Evolutionary conservation across 2,113 vertebrate species (phyloP).

Genomic region (Oreochromis spilurus): DNA sequence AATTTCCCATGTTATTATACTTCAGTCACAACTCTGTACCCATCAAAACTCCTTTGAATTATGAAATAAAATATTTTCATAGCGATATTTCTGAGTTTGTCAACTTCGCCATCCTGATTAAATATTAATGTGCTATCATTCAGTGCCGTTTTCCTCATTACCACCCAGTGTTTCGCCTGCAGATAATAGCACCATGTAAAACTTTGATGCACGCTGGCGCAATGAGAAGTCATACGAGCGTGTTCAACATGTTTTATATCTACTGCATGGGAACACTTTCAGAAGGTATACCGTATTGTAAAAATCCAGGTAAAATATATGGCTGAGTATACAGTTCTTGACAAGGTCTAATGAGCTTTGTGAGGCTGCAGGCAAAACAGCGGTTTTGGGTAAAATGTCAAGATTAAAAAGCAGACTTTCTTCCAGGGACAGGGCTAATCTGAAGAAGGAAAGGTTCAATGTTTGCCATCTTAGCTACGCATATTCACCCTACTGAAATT

Average conservation of each 20-base stretch:
- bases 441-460: neutral
- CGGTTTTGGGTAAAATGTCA: neutral
- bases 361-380: neutral
- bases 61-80: neutral
- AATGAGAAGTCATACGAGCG: neutral
- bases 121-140: neutral
- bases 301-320: neutral
- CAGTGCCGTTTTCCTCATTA: neutral
- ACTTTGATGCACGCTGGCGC: neutral
- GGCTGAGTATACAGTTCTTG: neutral
- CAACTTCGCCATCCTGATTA: neutral
- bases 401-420: neutral
- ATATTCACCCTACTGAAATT: neutral
- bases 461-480: neutral
- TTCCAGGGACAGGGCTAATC: neutral
- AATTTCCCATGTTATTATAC: conserved; percentile 5
- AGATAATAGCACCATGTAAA: neutral
- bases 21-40: neutral
- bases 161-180: neutral
- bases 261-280: neutral
- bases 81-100: neutral
- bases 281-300: neutral
- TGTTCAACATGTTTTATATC: neutral
- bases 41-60: neutral
- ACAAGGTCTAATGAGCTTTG: neutral